Evolutionary conservation across 2,797 vertebrate genomes (phyloP), one percentile per base, ranked within the genome.

Genomic region (Tapera naevia): DNA sequence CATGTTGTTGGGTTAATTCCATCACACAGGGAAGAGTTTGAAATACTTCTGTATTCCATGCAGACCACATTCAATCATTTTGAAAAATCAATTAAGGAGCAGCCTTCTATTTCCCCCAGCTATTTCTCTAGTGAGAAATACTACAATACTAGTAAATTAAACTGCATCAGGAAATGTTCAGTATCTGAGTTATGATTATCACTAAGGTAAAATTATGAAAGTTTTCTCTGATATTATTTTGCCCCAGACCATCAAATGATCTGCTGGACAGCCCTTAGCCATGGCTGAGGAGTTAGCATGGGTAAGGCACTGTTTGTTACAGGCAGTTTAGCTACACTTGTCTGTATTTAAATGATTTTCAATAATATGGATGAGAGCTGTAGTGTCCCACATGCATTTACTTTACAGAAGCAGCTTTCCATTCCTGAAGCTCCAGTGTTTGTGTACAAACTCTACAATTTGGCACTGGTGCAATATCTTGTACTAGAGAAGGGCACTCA

Each of bases 311-410:
- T 50, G 45, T 51, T 62, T 73, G 18, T 60, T 88, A 53, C 21
- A 71, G 39, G 48, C 45, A 51, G 9, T 71, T 69, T 53, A 65
- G 21, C 13, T 75, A 19, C 0, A 1, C 5, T 64, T 2, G 11
- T 16, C 64, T 80, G 45, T 22, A 67, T 57, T 53, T 71, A 41
- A 80, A 33, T 25, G 17, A 28, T 51, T 61, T 86, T 33, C 35
- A 32, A 7, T 2, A 62, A 9, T 16, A 35, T 0, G 0, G 6
- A 41, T 45, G 25, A 83, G 78, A 66, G 35, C 11, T 70, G 9
- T 39, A 60, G 28, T 18, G 21, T 83, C 45, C 74, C 35, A 16
- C 0, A 0, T 24, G 7, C 33, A 13, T 62, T 78, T 66, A 45
- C 12, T 48, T 19, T 60, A 23, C 11, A 65, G 41, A 32, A 61